Evolutionary conservation across 1,140 invertebrate genomes (phyloP).

Genomic region (Rhyzopertha dominica): DNA sequence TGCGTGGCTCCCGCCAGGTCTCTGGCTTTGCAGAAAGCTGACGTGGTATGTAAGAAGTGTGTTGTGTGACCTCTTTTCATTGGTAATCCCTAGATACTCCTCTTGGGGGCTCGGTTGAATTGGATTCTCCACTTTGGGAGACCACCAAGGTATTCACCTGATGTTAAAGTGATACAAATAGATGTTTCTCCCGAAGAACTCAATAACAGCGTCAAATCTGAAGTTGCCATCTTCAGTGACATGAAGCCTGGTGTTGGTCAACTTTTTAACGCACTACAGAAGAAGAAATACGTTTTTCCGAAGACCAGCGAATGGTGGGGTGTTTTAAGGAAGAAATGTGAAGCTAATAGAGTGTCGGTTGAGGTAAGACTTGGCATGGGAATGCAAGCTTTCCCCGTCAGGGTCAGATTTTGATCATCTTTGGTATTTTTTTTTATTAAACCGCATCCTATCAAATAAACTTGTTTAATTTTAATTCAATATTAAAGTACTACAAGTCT

Average conservation of each 20-base stretch:
- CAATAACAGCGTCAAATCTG: constrained; percentile 72
- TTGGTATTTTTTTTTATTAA: too few relatives aligned
- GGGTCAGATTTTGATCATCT: too few relatives aligned
- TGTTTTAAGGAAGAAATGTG: constrained; percentile 52
- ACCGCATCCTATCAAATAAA: too few relatives aligned
- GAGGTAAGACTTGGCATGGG: too few relatives aligned
- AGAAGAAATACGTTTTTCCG: constrained; percentile 50
- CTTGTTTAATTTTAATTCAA: too few relatives aligned
- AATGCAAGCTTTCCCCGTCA: too few relatives aligned
- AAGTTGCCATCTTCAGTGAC: constrained; percentile 38
- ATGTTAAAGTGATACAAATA: constrained; percentile 90
- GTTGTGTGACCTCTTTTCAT: too few relatives aligned
- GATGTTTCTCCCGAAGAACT: constrained; percentile 88
- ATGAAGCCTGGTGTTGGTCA: constrained; percentile 33
- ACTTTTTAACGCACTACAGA: constrained; percentile 49
- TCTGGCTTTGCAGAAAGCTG: constrained; percentile 76
- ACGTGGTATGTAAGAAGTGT: too few relatives aligned
- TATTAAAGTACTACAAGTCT: too few relatives aligned
- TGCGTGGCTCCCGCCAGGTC: constrained; percentile 85
- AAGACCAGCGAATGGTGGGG: constrained; percentile 55
- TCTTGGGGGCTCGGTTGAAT: constrained; percentile 89
- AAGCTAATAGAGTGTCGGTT: constrained; percentile 56
- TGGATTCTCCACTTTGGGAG: constrained; percentile 97
- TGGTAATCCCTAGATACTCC: too few relatives aligned
- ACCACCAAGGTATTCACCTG: constrained; percentile 71